phyloP scores from a whole-genome alignment of 2,888 invertebrate species.

The Octodonta nipae region DNA sequence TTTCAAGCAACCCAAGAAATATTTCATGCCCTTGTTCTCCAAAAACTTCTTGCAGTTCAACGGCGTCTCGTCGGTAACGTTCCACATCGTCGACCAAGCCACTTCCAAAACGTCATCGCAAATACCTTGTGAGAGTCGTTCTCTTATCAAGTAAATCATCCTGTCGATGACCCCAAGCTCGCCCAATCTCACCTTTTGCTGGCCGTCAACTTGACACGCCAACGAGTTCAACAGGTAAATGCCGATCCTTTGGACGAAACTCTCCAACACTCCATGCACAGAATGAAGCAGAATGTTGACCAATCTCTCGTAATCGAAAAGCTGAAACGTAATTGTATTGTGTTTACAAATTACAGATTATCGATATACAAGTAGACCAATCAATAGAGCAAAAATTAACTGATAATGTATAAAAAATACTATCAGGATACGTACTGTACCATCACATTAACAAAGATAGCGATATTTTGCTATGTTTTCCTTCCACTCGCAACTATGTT shows the following conservation, averaged over 20 bases:
- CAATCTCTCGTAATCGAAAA: constrained; percentile 79
- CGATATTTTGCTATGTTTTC: too few species aligned
- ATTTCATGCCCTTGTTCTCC: constrained; percentile 75
- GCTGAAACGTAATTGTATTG: constrained; percentile 39
- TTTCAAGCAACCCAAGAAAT: constrained; percentile 76
- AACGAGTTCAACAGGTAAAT: constrained; percentile 89
- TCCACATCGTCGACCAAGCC: constrained; percentile 99
- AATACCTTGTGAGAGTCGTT: constrained; percentile 57
- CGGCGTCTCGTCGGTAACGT: constrained; percentile 91
- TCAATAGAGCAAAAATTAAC: too few species aligned
- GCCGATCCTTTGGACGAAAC: constrained; percentile 86
- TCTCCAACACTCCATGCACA: constrained; percentile 69
- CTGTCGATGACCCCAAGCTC: constrained; percentile 74
- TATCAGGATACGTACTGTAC: too few species aligned
- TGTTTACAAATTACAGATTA: too few species aligned
- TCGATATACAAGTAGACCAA: too few species aligned
- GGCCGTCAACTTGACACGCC: constrained; percentile 90
- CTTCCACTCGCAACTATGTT: too few species aligned
- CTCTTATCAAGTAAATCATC: constrained; percentile 78
- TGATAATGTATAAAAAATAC: too few species aligned
- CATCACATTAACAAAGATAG: too few species aligned
- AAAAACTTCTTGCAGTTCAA: constrained; percentile 86
- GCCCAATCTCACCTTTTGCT: constrained; percentile 82
- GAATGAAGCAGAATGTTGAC: constrained; percentile 72
- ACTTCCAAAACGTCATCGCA: constrained; percentile 95